Evolutionary conservation across 2,113 vertebrate genomes (phyloP), one percentile per base, ranked within the genome.

Genomic region (Bucco capensis): DNA sequence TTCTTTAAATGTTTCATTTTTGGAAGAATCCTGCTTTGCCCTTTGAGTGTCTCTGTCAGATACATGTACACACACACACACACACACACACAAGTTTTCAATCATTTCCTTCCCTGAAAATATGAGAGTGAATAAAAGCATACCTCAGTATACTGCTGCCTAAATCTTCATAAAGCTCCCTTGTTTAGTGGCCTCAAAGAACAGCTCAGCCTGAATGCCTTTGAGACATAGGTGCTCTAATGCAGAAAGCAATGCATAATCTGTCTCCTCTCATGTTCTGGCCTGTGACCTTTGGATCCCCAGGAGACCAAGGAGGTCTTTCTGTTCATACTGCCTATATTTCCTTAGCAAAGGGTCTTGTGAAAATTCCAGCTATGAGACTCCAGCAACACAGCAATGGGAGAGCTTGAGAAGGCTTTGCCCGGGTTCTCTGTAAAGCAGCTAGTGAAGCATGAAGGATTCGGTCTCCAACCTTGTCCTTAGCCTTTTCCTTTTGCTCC

Each of bases 31-130:
- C 70, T 71, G 9, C 15, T 72, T 10, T 92, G 56, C 86, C 44
- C 65, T 78, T 69, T 19, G 37, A 58, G 27, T 22, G 14, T 79
- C 49, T 80, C 35, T 56, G 40, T 74, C 76, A 64, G 67, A 31
- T 42, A 57, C 44, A 44, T 0, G 0, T 44, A 0, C 35, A 21
- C 56, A 61, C 0, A 0, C 28, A 31, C 5, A 7, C 28, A 1
- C 6, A 0, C 35, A 21, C 56, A 61, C 0, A 0, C 28, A 31
- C 5, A 7, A 27, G 14, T 76, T 80, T 62, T 54, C 35, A 17
- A 70, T 77, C 73, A 86, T 69, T 10, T 83, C 54, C 64, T 77
- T 77, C 31, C 7, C 51, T 74, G 58, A 86, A 57, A 50, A 73
- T 21, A 8, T 0, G 2, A 31, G 50, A 18, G 12, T 24, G 54